Evolutionary conservation across 2,797 vertebrate genomes (phyloP).

Genomic region (Malurus leucopterus): DNA sequence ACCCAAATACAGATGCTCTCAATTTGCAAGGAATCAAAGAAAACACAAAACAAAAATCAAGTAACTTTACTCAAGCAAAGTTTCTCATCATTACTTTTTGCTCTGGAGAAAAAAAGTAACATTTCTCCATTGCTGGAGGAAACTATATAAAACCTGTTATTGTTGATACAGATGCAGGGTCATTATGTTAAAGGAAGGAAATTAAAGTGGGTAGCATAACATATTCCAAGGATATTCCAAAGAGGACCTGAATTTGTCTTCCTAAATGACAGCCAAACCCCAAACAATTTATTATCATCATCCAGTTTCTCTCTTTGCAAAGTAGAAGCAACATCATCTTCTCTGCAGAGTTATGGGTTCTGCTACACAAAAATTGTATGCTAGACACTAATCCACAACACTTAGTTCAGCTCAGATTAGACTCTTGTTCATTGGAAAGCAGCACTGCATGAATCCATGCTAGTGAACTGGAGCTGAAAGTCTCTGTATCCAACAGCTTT

Average conservation of each 20-base stretch:
- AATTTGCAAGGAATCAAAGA: background rate
- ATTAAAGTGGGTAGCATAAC: background rate
- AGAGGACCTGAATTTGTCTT: background rate
- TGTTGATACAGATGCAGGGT: background rate
- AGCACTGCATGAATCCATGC: background rate
- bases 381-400: background rate
- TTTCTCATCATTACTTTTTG: background rate
- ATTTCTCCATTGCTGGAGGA: background rate
- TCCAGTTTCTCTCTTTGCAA: background rate
- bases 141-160: background rate
- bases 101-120: background rate
- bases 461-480: background rate
- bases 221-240: background rate
- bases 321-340: background rate
- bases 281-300: background rate
- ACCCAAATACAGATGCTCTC: background rate
- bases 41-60: background rate
- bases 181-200: background rate
- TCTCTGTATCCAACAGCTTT: background rate
- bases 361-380: background rate
- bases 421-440: background rate
- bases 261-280: background rate
- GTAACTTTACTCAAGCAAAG: too few species aligned
- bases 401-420: background rate
- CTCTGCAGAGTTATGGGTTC: background rate